A percentile compares a stretch with the other conserved stretches of the same genome.
Conservation (phyloP, 2,113 vertebrate species). For the Thalassarche chlororhynchos region DNA sequence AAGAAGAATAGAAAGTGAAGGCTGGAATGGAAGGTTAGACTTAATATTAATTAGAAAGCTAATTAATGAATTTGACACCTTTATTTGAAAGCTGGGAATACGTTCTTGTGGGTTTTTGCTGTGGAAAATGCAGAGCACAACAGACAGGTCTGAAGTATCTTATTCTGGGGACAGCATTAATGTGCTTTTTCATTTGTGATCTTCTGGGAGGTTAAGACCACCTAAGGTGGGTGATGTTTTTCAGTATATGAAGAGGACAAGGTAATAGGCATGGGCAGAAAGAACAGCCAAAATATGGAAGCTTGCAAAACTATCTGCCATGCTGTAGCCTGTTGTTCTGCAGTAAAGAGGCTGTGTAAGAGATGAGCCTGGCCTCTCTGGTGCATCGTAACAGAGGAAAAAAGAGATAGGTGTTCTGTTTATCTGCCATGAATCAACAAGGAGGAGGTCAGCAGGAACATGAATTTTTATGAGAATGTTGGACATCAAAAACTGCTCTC, state of each 20-base stretch:
- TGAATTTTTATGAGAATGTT: neutral
- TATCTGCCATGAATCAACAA: constrained; percentile 10
- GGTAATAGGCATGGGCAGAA: neutral
- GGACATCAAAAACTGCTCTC: neutral
- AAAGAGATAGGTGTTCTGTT: neutral
- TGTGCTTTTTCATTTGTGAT: neutral
- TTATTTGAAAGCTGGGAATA: neutral
- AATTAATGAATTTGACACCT: neutral
- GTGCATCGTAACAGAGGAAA: neutral
- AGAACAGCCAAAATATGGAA: neutral
- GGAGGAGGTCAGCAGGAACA: neutral
- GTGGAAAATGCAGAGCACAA: neutral
- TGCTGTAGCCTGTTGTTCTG: neutral
- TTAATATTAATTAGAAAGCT: neutral
- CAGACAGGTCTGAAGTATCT: neutral
- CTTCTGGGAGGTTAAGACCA: neutral
- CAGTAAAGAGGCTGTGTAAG: neutral
- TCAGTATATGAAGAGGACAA: neutral
- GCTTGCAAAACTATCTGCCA: neutral
- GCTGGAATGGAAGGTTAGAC: neutral
- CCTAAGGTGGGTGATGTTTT: neutral
- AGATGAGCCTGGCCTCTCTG: neutral
- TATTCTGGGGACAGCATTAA: neutral
- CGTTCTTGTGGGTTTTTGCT: neutral
- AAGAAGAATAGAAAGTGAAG: neutral